Evolutionary conservation across 1,140 invertebrate species (phyloP).

Genomic region (Macrostomum lignano): DNA sequence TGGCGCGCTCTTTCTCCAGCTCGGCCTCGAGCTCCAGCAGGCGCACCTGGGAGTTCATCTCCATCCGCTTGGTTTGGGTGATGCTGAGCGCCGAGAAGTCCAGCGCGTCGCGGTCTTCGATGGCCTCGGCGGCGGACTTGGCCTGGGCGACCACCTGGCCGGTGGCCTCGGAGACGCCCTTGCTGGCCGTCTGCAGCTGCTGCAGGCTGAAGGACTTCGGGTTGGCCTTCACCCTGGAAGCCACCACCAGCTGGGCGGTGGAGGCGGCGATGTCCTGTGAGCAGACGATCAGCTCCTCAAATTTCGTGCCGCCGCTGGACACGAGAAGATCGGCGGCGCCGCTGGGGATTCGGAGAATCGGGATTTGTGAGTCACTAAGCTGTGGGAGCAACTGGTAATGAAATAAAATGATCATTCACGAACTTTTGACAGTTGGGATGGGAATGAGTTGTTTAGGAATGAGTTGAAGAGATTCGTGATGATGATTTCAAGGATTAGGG

Average conservation of each 20-base stretch:
- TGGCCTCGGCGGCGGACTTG: constrained; percentile 50
- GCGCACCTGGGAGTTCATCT: constrained; percentile 61
- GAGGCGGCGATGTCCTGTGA: constrained; percentile 86
- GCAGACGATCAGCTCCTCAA: constrained; percentile 71
- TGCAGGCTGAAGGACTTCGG: constrained; percentile 44
- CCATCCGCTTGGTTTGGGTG: constrained; percentile 67
- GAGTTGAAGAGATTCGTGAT: too few species aligned
- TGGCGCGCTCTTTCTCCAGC: constrained; percentile 51
- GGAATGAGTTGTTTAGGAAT: too few species aligned
- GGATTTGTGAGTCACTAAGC: background rate
- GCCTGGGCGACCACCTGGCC: constrained; percentile 67
- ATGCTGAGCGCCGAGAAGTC: constrained; percentile 49
- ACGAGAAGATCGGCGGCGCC: constrained; percentile 74
- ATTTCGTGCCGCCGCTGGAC: constrained; percentile 49
- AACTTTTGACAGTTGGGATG: too few species aligned
- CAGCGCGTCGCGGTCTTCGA: constrained; percentile 46
- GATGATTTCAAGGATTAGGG: too few species aligned
- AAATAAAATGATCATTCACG: too few species aligned
- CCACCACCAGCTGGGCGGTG: constrained; percentile 78
- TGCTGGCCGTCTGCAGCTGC: constrained; percentile 50
- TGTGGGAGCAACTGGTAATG: background rate
- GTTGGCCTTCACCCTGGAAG: constrained; percentile 48
- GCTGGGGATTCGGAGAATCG: constrained; percentile 28
- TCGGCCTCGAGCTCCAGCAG: constrained; percentile 67
- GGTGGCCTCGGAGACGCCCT: constrained; percentile 55